phyloP scores from a whole-genome alignment of 2,113 vertebrate species.

The Syngnathus scovelli region DNA sequence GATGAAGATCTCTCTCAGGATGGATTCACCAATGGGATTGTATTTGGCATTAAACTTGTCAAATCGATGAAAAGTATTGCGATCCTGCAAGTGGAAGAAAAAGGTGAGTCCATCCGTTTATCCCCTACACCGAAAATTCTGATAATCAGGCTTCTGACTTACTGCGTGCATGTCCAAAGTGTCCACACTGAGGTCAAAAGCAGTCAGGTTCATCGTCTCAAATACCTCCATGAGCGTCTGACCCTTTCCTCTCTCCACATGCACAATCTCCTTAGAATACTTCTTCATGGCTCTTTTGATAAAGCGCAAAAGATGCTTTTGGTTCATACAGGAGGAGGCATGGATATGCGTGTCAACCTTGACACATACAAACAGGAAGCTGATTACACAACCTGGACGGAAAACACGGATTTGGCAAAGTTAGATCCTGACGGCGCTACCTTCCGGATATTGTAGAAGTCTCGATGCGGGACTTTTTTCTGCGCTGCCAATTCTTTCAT shows the following conservation, averaged over 20 bases:
- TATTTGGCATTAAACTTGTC: constrained; percentile 99
- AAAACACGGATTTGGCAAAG: neutral
- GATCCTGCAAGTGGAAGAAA: constrained; percentile 71
- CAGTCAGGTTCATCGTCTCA: constrained; percentile 91
- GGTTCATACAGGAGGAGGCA: constrained; percentile 97
- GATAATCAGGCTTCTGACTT: constrained; percentile 29
- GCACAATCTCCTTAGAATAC: constrained; percentile 85
- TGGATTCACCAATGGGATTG: constrained; percentile 94
- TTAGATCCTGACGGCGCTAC: constrained; percentile 55
- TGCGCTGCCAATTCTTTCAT: constrained; percentile 97
- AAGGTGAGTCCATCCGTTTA: neutral
- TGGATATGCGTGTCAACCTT: constrained; percentile 99
- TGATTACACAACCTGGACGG: neutral
- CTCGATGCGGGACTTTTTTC: constrained; percentile 94
- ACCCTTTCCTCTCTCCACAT: constrained; percentile 83
- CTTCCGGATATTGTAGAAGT: constrained; percentile 99
- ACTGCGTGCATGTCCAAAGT: constrained; percentile 94
- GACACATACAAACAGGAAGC: neutral
- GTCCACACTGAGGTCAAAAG: constrained; percentile 95
- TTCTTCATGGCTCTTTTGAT: constrained; percentile 97
- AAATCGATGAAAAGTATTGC: constrained; percentile 97
- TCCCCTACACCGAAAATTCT: neutral
- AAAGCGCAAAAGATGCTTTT: constrained; percentile 94
- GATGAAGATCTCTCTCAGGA: constrained; percentile 96
- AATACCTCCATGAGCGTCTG: constrained; percentile 95